Base-by-base conservation (phyloP, 2,888 invertebrate genomes). In the Pecten maximus region DNA sequence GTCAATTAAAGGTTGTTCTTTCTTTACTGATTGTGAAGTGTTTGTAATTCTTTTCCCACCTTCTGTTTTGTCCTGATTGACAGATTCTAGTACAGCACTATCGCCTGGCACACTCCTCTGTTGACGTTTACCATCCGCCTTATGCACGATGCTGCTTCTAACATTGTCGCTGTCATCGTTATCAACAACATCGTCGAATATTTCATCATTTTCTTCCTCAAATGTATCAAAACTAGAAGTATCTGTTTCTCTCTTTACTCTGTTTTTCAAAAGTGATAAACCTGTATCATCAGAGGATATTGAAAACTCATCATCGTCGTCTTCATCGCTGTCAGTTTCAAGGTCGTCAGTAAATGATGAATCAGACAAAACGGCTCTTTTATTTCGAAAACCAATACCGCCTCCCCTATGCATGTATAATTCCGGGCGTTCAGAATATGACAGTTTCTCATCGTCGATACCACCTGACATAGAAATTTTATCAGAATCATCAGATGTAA, bases 161-260 rank as follows among this genome's bases (percentile, higher is more conserved):
- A 39, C 88, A 28, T 35, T 19, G 54, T 89, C 60, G 6, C 2
- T 35, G 8, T 50, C 3, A 60, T n/a, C 40, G 28, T 89, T n/a
- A 19, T 48, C 89, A 39, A 48, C 40, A n/a, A 48, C 60, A 40
- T 87, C 86, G 39, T 87, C 35, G 23, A 44, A 40, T 23, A 35
- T 50, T 39, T 23, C 87, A 87, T n/a, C 44, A 35, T 54, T 40
- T 48, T 89, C 87, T 0, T 89, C 89, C 10, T 89, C 89, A 28
- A 40, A 87, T 12, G 86, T 87, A 39, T 48, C 86, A 23, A 40
- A 8, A 44, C 48, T 89, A 28, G 40, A 48, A 40, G 2, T n/a
- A 28, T 89, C 89, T 40, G 40, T 44, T 6, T 86, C 28, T 39
- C n/a, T 87, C 28, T 89, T 44, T 19, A 19, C n/a, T 35, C 16